Conservation (phyloP, 2,888 invertebrate genomes). For the Xiphydria camelus region DNA sequence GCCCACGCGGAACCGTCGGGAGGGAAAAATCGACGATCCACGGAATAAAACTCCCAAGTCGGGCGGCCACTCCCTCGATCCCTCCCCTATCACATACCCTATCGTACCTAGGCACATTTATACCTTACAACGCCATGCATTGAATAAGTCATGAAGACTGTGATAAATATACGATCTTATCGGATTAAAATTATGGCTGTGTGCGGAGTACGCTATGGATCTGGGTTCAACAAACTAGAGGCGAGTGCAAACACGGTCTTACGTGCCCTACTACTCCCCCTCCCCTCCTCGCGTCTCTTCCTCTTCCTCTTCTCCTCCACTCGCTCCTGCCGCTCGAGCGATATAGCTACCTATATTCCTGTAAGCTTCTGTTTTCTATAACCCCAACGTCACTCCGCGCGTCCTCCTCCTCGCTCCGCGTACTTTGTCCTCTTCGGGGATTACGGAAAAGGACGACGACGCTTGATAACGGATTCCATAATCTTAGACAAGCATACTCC, state of each 20-base stretch:
- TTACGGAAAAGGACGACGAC: too few relatives aligned
- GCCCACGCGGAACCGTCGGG: not conserved
- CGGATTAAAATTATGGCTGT: slow-evolving; percentile 32
- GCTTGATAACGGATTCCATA: too few relatives aligned
- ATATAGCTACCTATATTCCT: too few relatives aligned
- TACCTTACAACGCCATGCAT: slow-evolving; percentile 30
- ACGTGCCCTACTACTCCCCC: too few relatives aligned
- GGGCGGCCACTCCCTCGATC: not conserved
- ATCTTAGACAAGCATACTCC: too few relatives aligned
- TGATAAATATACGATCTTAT: slow-evolving; percentile 41
- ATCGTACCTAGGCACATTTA: slow-evolving; percentile 20
- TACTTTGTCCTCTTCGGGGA: too few relatives aligned
- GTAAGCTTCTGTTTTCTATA: too few relatives aligned
- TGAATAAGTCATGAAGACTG: slow-evolving; percentile 43
- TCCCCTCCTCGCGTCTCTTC: too few relatives aligned
- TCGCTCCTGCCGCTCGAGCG: too few relatives aligned
- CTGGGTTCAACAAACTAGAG: slow-evolving; percentile 32
- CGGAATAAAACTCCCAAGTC: not conserved
- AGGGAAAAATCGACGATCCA: not conserved
- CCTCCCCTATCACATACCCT: not conserved
- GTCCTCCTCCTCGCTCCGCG: too few relatives aligned
- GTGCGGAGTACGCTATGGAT: slow-evolving; percentile 16
- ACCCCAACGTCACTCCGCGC: too few relatives aligned
- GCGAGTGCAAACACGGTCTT: slow-evolving; percentile 19
- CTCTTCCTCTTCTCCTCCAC: too few relatives aligned